A percentile compares a stretch with the other conserved stretches of the same genome.
These are phyloP conservation scores for Melinopterus prodromus DNA, from an alignment of 2,888 invertebrate species.

Conservation along the genomic window DNA sequence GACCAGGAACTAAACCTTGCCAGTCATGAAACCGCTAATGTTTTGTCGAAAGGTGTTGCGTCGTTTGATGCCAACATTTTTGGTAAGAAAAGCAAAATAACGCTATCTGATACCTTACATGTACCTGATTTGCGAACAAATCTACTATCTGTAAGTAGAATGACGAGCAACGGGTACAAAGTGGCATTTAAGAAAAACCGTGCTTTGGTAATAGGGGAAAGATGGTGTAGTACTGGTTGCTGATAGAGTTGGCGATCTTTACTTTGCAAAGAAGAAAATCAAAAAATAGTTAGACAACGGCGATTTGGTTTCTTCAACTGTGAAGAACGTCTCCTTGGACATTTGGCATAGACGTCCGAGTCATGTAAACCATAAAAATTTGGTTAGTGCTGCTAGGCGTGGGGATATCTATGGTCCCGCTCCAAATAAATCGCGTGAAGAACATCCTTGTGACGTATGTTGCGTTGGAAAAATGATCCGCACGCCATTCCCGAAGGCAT, in stretches of 20 bases:
- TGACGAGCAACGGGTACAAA: not conserved
- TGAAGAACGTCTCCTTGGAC: too few relatives aligned
- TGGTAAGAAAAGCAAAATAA: not conserved
- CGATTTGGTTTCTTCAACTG: not conserved
- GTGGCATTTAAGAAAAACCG: not conserved
- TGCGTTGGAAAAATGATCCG: slow-evolving; percentile 37
- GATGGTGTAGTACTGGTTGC: not conserved
- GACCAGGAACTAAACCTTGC: slow-evolving; percentile 23
- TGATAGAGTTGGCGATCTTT: not conserved
- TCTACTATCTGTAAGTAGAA: not conserved
- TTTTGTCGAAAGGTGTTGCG: slow-evolving; percentile 24
- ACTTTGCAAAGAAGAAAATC: not conserved
- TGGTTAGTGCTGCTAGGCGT: slow-evolving; percentile 6
- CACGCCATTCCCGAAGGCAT: slow-evolving; percentile 34
- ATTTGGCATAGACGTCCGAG: slow-evolving; percentile 39
- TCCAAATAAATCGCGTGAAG: not conserved
- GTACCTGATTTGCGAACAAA: slow-evolving; percentile 6
- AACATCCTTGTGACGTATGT: slow-evolving; percentile 33
- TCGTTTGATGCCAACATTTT: slow-evolving; percentile 8
- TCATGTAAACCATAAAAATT: slow-evolving; percentile 32
- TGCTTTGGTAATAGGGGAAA: not conserved
- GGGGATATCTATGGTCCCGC: slow-evolving; percentile 11
- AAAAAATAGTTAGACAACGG: too few relatives aligned
- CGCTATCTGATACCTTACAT: not conserved
- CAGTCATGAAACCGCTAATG: slow-evolving; percentile 1